These are phyloP conservation scores for Alectura lathami DNA, from an alignment of 2,113 vertebrate species.

Conservation along the genomic window DNA sequence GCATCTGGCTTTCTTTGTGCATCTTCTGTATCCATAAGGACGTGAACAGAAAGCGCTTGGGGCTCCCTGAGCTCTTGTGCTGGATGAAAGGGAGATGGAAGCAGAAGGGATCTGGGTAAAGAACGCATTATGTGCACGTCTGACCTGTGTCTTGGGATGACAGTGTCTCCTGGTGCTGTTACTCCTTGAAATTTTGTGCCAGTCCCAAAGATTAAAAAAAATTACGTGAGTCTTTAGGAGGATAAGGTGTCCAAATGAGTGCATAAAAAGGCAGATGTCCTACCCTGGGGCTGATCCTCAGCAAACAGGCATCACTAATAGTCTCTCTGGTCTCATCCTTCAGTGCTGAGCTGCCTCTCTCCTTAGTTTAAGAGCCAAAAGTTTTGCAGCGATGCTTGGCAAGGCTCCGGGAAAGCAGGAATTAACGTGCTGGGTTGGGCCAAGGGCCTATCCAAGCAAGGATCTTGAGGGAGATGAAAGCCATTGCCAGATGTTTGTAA, in stretches of 20 bases:
- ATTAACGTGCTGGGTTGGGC: accelerated
- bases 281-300: background rate
- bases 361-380: background rate
- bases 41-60: accelerated
- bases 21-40: background rate
- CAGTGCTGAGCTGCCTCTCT: background rate
- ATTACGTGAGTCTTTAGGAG: background rate
- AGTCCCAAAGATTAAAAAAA: background rate
- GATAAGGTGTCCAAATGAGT: background rate
- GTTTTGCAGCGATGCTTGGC: background rate
- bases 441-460: background rate
- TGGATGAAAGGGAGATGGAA: background rate
- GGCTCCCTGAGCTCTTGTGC: background rate
- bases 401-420: background rate
- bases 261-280: background rate
- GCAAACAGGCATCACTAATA: background rate
- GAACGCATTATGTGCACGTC: background rate
- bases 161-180: background rate
- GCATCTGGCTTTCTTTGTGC: background rate
- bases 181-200: background rate
- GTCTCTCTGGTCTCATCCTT: background rate
- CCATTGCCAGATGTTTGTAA: constrained; percentile 1
- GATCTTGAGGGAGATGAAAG: background rate
- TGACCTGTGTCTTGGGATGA: background rate
- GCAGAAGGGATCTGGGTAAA: background rate